phyloP scores from a whole-genome alignment of 2,888 invertebrate genomes.

The Drosophila robusta region DNA sequence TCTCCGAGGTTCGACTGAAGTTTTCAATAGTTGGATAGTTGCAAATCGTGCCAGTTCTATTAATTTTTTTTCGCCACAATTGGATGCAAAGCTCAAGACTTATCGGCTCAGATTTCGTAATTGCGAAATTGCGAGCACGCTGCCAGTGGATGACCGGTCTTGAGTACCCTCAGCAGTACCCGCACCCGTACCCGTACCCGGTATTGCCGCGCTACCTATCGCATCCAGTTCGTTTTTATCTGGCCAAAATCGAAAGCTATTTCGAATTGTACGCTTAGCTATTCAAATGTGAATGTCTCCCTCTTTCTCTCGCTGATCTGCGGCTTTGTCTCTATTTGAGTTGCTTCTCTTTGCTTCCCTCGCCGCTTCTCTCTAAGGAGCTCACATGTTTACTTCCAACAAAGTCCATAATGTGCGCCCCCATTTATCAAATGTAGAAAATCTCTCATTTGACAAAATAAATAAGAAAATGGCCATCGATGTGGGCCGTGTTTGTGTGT shows the following conservation, averaged over 20 bases:
- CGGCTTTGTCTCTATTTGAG: not conserved
- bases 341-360: not conserved
- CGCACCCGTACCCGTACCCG: not conserved
- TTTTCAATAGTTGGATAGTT: not conserved
- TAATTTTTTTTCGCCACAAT: not conserved
- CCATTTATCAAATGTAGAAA: conserved; percentile 74
- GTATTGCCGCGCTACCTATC: not conserved
- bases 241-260: not conserved
- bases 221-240: not conserved
- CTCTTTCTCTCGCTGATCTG: not conserved
- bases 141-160: conserved; percentile 11
- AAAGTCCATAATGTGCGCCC: conserved; percentile 61
- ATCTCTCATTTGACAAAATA: conserved; percentile 70
- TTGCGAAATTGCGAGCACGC: conserved; percentile 16
- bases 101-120: conserved; percentile 24
- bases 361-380: not conserved
- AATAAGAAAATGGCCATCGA: conserved; percentile 70
- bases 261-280: not conserved
- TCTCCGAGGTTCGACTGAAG: no score
- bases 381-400: conserved; percentile 22
- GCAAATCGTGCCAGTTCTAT: conserved; percentile 1
- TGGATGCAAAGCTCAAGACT: conserved; percentile 17
- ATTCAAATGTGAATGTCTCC: not conserved
- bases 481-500: conserved; percentile 50
- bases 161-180: not conserved